Conservation (phyloP, 2,888 invertebrate genomes). For the Lingula anatina region DNA sequence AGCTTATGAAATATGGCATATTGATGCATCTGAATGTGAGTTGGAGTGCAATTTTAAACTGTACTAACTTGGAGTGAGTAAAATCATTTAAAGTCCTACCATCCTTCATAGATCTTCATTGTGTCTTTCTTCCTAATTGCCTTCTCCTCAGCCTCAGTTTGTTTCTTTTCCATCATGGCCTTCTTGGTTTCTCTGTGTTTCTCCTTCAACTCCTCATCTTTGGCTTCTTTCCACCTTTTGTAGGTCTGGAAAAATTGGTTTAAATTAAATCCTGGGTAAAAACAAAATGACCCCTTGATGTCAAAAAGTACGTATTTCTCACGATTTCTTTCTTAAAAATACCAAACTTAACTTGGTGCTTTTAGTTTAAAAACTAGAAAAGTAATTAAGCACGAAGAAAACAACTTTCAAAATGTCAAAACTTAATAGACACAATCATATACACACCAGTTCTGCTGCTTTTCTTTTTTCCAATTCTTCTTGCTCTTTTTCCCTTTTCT, state of each 20-base stretch:
- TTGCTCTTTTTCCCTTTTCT: conserved; percentile 22
- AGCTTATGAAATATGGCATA: too few relatives aligned
- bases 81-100: too few relatives aligned
- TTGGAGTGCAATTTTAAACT: too few relatives aligned
- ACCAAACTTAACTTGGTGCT: too few relatives aligned
- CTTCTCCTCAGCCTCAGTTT: conserved; percentile 19
- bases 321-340: too few relatives aligned
- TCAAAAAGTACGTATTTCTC: not conserved
- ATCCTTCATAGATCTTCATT: conserved; percentile 22
- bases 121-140: conserved; percentile 13
- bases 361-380: too few relatives aligned
- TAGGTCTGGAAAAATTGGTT: conserved; percentile 27
- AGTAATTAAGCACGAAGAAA: not conserved
- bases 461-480: conserved; percentile 23
- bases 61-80: too few relatives aligned
- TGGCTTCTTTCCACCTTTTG: conserved; percentile 25
- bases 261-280: not conserved
- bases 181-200: conserved; percentile 11
- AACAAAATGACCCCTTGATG: not conserved
- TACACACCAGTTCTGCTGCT: conserved; percentile 21
- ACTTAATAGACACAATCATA: not conserved
- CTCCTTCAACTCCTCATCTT: conserved; percentile 16
- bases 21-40: too few relatives aligned
- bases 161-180: conserved; percentile 17
- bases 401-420: conserved; percentile 2